Base-by-base conservation (phyloP, 2,113 vertebrate genomes). In the Solenodon paradoxus region DNA sequence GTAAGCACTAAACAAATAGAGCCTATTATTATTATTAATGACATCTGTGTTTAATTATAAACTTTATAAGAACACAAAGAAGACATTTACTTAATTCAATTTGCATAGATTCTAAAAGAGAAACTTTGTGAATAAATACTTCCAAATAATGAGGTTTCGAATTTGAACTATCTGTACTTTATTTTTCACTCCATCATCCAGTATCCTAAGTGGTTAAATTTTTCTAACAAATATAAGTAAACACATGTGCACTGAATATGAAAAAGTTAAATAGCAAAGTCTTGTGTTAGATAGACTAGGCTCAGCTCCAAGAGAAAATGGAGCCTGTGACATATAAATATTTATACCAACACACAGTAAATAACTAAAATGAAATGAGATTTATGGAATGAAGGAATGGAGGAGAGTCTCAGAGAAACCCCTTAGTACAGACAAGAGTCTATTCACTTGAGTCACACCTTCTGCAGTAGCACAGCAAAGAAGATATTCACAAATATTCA, bases 171-270 rank as follows among this genome's bases (percentile, higher is more conserved):
- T n/a, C 19, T n/a, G 40, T 79, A 49, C 28, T 96, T 84, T 66
- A 5, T 59, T 81, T 77, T 63, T 87, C 28, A 35, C 26, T n/a
- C 22, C 79, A 80, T 64, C 16, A 66, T 19, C 16, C 30, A 63
- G 28, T 89, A 72, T 64, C 81, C 64, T 78, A 89, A 91, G 45
- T 51, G 19, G 49, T 79, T 89, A 30, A 79, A 79, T 87, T 57
- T n/a, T 64, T 84, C 35, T 84, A 90, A 79, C 38, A 92, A 86
- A 64, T 49, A 20, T 45, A 92, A 95, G 35, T 64, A 75, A 93
- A 47, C 15, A 75, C 35, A 83, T 6, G 40, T 90, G 59, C 35
- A 38, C 83, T 59, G 22, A 95, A 87, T 66, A 63, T 53, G 74
- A 79, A 94, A 47, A 7, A 69, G 64, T 57, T 51, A 80, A 88